Conservation (phyloP, 2,113 vertebrate genomes). For the Bubo scandiacus region DNA sequence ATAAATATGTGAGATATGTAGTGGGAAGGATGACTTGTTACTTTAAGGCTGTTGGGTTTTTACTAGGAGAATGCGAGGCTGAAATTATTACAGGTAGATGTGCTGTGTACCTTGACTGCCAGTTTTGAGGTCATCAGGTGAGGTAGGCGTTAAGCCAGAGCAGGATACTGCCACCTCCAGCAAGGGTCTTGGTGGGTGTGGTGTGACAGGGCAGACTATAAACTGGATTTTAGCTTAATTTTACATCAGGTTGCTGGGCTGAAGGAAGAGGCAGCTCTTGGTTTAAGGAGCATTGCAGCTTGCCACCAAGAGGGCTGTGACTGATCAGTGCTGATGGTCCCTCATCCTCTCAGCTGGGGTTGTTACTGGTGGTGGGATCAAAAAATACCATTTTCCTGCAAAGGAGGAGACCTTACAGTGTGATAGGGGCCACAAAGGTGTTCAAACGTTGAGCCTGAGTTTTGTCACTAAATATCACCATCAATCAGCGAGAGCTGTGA, state of each 20-base stretch:
- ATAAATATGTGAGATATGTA: neutral
- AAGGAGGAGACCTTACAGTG: neutral
- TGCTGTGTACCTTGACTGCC: neutral
- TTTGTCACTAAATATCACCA: neutral
- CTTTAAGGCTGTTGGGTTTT: neutral
- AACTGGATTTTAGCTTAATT: neutral
- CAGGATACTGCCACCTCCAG: neutral
- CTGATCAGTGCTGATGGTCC: neutral
- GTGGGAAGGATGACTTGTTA: neutral
- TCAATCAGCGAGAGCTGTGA: neutral
- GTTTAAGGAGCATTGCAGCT: neutral
- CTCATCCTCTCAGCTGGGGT: neutral
- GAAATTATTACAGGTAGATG: neutral
- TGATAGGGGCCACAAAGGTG: neutral
- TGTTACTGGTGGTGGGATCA: neutral
- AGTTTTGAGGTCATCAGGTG: neutral
- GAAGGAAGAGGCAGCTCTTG: neutral
- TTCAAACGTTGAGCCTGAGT: neutral
- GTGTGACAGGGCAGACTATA: neutral
- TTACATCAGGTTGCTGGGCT: neutral
- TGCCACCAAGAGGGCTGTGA: neutral
- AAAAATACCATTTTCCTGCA: neutral
- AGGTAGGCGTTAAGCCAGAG: neutral
- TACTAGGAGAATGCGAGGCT: neutral
- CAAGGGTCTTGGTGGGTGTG: neutral